Percentiles rank a stretch among this genome's conserved stretches.
Evolutionary conservation across 2,888 invertebrate species (phyloP).

Genomic region (Seladonia tumulorum): DNA sequence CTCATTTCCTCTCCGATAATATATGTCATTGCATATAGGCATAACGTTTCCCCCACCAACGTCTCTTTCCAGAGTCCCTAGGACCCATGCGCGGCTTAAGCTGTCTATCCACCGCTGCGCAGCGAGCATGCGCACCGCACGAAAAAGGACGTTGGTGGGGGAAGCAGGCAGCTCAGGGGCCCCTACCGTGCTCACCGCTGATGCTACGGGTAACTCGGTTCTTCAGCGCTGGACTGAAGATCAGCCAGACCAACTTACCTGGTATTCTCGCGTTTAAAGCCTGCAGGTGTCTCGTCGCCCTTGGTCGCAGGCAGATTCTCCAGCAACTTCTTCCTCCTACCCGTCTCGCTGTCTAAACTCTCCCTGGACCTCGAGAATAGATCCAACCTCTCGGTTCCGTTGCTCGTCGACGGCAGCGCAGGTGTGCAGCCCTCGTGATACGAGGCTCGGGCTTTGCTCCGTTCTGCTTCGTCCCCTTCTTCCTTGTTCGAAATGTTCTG

Average conservation of each 20-base stretch:
- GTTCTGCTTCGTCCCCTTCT: not conserved
- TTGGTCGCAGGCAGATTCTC: conserved; percentile 30
- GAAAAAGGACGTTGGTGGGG: too few species aligned
- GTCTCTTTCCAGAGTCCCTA: too few species aligned
- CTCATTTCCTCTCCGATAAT: too few species aligned
- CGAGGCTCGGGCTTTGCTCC: conserved; percentile 16
- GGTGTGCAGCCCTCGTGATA: conserved; percentile 50
- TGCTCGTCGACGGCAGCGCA: not conserved
- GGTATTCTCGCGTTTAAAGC: conserved; percentile 56
- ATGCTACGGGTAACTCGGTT: not conserved
- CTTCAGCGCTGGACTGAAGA: not conserved
- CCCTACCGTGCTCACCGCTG: too few species aligned
- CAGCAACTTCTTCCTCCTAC: conserved; percentile 44
- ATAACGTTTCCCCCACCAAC: too few species aligned
- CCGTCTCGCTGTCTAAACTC: conserved; percentile 51
- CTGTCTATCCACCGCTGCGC: too few species aligned
- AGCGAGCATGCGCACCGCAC: too few species aligned
- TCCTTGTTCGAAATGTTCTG: conserved; percentile 57
- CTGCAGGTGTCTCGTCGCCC: conserved; percentile 35
- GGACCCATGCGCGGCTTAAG: too few species aligned
- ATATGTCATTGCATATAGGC: too few species aligned
- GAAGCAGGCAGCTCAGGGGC: too few species aligned
- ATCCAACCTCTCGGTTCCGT: not conserved
- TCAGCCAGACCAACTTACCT: conserved; percentile 53
- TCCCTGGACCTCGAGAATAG: conserved; percentile 56